Base-by-base conservation (phyloP, 2,888 invertebrate genomes). In the Ferrisia virgata region DNA sequence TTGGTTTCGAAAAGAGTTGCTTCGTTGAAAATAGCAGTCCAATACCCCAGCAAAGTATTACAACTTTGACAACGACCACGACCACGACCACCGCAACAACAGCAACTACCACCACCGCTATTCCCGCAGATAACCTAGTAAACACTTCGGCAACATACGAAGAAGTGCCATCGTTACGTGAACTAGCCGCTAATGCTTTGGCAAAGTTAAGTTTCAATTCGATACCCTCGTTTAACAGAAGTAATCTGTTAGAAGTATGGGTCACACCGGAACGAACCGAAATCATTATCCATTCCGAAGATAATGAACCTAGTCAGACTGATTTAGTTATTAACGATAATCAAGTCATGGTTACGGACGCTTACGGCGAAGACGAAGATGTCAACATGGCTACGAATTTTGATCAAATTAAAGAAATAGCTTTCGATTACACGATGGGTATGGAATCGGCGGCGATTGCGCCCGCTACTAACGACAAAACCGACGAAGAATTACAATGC, bases 231-330 rank as follows among this genome's bases (percentile, higher is more conserved):
- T 39, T 64, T 18, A 82, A 47, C 31, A 40, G 40, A 13, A 58
- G 40, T 39, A 64, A 76, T 18, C 76, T 43, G 28, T 28, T 83
- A 13, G 83, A 83, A 31, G 83, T 83, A 2, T 43, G 83, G 76
- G 83, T 72, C 5, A 76, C 72, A 5, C 83, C 83, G n/a, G 83
- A 83, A 28, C 43, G 43, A 15, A 83, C 83, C n/a, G 83, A 83
- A 31, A 83, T 83, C 47, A 72, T 83, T 31, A 83, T 83, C 6
- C 83, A 83, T 43, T 40, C 83, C 2, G 83, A 83, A n/a, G 76
- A 83, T 40, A 25, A 43, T 18, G 40, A 40, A 69, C 72, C 36
- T 1, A 36, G 36, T 9, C 33, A 76, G n/a, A 76, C 72, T n/a
- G 72, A 76, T 76, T 76, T 76, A 18, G 72, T 76, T 1, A 76